Base-by-base conservation (phyloP, 2,888 invertebrate species). In the Chymomyza amoena region DNA sequence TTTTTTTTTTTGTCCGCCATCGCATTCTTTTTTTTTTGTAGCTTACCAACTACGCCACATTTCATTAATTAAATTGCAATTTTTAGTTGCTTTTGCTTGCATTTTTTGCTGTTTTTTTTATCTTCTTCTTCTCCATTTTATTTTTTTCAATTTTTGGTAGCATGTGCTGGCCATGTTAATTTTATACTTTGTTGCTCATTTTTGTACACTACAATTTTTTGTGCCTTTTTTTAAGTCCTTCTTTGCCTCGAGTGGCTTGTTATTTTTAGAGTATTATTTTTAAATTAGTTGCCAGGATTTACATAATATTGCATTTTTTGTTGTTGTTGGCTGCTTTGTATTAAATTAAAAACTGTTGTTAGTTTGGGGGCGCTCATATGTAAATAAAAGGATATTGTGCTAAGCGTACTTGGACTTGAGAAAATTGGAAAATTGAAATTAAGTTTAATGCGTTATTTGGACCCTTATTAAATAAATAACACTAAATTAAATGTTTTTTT, bases 61-160 rank as follows among this genome's bases (percentile, higher is more conserved):
- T 83, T 70, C 76, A 81, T 87, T 83, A 83, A 83, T 83, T 86
- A 83, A 87, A 83, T 79, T 81, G 79, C 76, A 73, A 76, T 81
- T 84, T 82, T 70, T 69, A 72, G 80, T 65, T 64, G 75, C 67
- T 63, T 66, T 72, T 80, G 63, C 54, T n/a, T 68, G 13, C 25
- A 50, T 20, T 45, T 45, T 7, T 45, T 64, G 32, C 20, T 52
- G 32, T 56, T 60, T 32, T 20, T 18, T 1, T 64, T 5, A 25
- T 57, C 68, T 69, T 52, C 25, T 54, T n/a, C 4, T 50, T 20
- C 36, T 28, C 6, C 4, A 62, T 50, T 36, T 59, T 39, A 18
- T 16, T 1, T 62, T 16, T 64, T 68, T 70, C 64, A 39, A 61
- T 39, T 63, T 61, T 57, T 64, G 39, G 39, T 45, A 45, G 39